These are phyloP conservation scores for Ictalurus punctatus DNA, from an alignment of 2,113 vertebrate genomes.

Conservation along the genomic window DNA sequence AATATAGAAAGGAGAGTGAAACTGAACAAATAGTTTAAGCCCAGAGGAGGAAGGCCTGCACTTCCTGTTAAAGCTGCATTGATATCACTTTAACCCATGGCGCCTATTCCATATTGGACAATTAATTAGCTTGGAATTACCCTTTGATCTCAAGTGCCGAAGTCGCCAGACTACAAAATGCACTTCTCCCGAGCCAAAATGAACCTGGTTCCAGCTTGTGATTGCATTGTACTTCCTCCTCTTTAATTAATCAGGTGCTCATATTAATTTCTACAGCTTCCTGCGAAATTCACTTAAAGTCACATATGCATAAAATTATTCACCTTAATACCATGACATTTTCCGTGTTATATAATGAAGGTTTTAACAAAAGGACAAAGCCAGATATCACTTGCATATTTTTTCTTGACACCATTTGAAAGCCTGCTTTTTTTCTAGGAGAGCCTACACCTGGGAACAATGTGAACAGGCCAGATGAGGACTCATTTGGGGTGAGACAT, in stretches of 20 bases:
- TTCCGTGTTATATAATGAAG: slow-evolving; percentile 7
- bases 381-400: neutral
- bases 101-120: slow-evolving; percentile 61
- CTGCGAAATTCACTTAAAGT: neutral
- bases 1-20: slow-evolving; percentile 35
- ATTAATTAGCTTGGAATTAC: slow-evolving; percentile 70
- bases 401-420: neutral
- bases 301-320: slow-evolving; percentile 4
- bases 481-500: slow-evolving; percentile 51
- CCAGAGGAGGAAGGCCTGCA: slow-evolving; percentile 14
- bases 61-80: slow-evolving; percentile 49
- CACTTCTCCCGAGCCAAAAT: neutral
- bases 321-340: slow-evolving; percentile 15
- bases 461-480: slow-evolving; percentile 45
- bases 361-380: neutral
- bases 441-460: slow-evolving; percentile 47
- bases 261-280: neutral
- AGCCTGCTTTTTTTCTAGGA: slow-evolving; percentile 31
- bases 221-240: neutral
- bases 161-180: slow-evolving; percentile 52
- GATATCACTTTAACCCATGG: slow-evolving; percentile 59
- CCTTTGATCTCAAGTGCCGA: slow-evolving; percentile 67
- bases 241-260: slow-evolving; percentile 1
- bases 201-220: neutral
- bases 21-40: slow-evolving; percentile 40